Evolutionary conservation across 2,888 invertebrate species (phyloP).

Genomic region (Rhaphigaster nebulosa): DNA sequence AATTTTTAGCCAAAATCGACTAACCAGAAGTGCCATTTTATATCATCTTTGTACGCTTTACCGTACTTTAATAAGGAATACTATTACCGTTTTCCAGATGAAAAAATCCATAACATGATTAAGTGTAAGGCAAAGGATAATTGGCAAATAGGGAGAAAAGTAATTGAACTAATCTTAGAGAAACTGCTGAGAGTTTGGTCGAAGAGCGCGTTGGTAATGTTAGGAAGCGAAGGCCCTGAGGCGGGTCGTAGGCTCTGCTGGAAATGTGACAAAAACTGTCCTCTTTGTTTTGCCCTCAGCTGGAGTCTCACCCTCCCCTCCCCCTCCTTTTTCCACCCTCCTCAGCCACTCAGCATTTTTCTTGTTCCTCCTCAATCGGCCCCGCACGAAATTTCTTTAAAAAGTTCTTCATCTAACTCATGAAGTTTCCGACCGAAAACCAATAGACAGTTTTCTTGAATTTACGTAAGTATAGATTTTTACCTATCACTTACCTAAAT

Average conservation of each 20-base stretch:
- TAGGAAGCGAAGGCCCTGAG: neutral
- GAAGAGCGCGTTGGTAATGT: neutral
- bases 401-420: neutral
- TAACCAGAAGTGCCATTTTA: too few species aligned
- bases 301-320: neutral
- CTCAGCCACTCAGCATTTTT: conserved; percentile 17
- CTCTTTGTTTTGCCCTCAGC: conserved; percentile 27
- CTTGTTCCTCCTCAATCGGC: neutral
- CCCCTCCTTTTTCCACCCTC: neutral
- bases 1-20: too few species aligned
- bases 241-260: neutral
- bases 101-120: too few species aligned
- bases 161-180: neutral
- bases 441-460: neutral
- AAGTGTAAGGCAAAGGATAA: neutral
- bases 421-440: neutral
- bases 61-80: too few species aligned
- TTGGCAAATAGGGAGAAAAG: neutral
- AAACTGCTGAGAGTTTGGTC: neutral
- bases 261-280: conserved; percentile 26
- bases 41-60: too few species aligned
- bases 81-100: too few species aligned
- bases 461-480: neutral
- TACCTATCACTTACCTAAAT: too few species aligned
- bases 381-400: neutral